Percentiles rank a stretch among this genome's conserved stretches.
Evolutionary conservation across 2,113 vertebrate genomes (phyloP).

Genomic region (Laticauda colubrina): DNA sequence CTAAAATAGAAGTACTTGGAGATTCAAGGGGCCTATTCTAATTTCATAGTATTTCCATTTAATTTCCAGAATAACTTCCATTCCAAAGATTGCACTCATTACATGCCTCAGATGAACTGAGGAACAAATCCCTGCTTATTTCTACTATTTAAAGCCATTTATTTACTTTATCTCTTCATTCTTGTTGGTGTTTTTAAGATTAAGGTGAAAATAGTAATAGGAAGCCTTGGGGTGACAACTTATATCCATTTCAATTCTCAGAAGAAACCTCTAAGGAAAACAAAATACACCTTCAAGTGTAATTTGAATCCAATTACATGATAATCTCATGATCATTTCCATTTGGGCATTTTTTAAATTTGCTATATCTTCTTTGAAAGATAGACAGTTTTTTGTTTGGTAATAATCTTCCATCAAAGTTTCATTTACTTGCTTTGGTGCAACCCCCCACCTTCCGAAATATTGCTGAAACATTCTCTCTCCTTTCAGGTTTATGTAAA

Average conservation of each 20-base stretch:
- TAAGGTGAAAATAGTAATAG: background rate
- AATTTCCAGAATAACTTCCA: background rate
- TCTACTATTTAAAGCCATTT: background rate
- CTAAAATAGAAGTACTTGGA: background rate
- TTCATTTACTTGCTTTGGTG: background rate
- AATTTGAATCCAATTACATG: background rate
- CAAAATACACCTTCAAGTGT: background rate
- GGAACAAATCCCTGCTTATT: background rate
- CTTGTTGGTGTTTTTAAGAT: background rate
- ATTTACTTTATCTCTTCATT: background rate
- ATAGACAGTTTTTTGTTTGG: too few relatives aligned
- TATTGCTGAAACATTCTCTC: accelerated
- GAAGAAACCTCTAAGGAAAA: background rate
- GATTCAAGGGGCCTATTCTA: background rate
- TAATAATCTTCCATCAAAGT: background rate
- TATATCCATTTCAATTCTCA: background rate
- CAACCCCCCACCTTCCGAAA: background rate
- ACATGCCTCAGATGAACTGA: background rate
- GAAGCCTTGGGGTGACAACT: background rate
- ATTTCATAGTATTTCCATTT: background rate
- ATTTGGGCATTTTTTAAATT: too few relatives aligned
- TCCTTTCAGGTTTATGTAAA: conserved; percentile 56
- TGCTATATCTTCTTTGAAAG: background rate
- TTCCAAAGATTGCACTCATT: background rate
- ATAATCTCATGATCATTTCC: background rate